Evolutionary conservation across 2,888 invertebrate species (phyloP).

Genomic region (Thecophora atra): DNA sequence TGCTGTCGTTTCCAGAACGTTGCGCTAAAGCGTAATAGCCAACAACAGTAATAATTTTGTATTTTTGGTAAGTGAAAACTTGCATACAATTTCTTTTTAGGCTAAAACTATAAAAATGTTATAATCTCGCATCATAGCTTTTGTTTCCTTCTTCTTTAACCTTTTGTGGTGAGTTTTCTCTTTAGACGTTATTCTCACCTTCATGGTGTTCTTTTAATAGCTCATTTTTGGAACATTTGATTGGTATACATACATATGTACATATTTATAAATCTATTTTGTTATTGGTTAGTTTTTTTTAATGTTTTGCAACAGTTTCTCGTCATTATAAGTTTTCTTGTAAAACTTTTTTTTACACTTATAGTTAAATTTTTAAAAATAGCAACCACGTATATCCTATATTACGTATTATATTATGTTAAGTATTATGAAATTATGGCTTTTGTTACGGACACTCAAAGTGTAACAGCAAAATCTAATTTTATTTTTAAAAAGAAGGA

Average conservation of each 20-base stretch:
- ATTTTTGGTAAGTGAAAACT: constrained; percentile 36
- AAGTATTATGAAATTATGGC: not conserved
- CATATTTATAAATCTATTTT: not conserved
- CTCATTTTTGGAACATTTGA: constrained; percentile 6
- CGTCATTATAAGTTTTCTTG: not conserved
- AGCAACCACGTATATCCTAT: not conserved
- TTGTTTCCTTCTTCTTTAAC: constrained; percentile 2
- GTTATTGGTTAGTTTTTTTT: not conserved
- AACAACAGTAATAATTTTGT: constrained; percentile 26
- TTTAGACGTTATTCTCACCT: constrained; percentile 1
- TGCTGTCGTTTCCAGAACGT: constrained; percentile 12
- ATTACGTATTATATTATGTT: not conserved
- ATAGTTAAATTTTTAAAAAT: not conserved
- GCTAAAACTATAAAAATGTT: constrained; percentile 23
- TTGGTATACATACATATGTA: not conserved
- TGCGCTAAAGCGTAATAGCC: constrained; percentile 29
- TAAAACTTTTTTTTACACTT: too few relatives aligned
- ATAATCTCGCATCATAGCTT: constrained; percentile 3
- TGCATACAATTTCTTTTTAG: constrained; percentile 13
- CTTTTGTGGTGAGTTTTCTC: not conserved
- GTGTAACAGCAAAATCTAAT: too few relatives aligned
- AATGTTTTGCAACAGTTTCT: not conserved
- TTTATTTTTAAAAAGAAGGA: too few relatives aligned
- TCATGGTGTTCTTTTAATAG: constrained; percentile 11
- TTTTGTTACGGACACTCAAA: too few relatives aligned